Evolutionary conservation across 37 sponge, comb jelly and placozoan genomes (phyloP).

Genomic region (Bolinopsis microptera): DNA sequence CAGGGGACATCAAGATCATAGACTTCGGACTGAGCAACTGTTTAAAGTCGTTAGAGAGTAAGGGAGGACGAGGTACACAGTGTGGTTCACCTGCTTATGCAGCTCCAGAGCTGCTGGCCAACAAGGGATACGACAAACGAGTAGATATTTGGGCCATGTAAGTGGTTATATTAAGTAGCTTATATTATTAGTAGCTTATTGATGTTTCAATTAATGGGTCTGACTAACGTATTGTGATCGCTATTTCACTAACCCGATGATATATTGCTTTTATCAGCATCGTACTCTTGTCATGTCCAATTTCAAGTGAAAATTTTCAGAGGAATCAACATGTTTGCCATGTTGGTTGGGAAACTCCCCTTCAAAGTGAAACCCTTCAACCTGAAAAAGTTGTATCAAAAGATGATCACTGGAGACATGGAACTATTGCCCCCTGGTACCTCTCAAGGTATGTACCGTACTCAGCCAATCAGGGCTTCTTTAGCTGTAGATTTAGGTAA

Average conservation of each 20-base stretch:
- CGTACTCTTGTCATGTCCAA: too few relatives aligned
- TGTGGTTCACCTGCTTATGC: slow-evolving; percentile 76
- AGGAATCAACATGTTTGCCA: slow-evolving; percentile 71
- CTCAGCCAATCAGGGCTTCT: background rate
- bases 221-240: background rate
- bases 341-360: slow-evolving; percentile 72
- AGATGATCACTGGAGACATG: slow-evolving; percentile 72
- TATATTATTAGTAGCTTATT: background rate
- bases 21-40: slow-evolving; percentile 71
- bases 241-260: too few relatives aligned
- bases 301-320: too few relatives aligned
- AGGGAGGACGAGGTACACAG: slow-evolving; percentile 67
- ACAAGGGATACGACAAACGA: slow-evolving; percentile 68
- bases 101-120: slow-evolving; percentile 73
- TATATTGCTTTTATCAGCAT: too few relatives aligned
- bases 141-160: slow-evolving; percentile 79
- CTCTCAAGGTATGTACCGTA: slow-evolving; percentile 52
- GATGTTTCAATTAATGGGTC: background rate
- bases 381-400: slow-evolving; percentile 70
- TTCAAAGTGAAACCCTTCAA: slow-evolving; percentile 68
- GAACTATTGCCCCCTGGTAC: slow-evolving; percentile 63
- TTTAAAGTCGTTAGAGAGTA: slow-evolving; percentile 2
- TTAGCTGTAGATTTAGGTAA: background rate
- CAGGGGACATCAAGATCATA: slow-evolving; percentile 68
- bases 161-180: slow-evolving; percentile 2